Percentiles rank a stretch among this genome's conserved stretches.
Evolutionary conservation across 2,888 invertebrate species (phyloP).

Genomic region (Rhorus exstirpatorius): DNA sequence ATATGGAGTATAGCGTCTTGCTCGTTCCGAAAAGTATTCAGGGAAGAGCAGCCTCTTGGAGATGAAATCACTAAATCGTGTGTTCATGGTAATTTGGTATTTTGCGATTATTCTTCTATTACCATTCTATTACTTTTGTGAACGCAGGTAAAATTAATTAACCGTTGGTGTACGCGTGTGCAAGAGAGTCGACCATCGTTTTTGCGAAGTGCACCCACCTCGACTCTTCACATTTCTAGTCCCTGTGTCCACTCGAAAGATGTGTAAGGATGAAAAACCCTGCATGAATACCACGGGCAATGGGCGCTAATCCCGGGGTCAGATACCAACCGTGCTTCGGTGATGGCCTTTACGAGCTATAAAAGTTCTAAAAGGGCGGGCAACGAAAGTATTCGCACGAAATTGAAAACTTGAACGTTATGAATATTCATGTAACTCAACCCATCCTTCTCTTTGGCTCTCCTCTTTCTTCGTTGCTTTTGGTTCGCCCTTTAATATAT

Average conservation of each 20-base stretch:
- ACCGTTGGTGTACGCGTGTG: conserved; percentile 60
- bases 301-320: conserved; percentile 66
- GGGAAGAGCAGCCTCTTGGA: too few species aligned
- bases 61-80: too few species aligned
- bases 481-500: conserved; percentile 80
- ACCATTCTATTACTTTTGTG: too few species aligned
- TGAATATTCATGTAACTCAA: conserved; percentile 82
- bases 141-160: conserved; percentile 78
- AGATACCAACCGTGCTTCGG: conserved; percentile 69
- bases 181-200: conserved; percentile 33
- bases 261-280: conserved; percentile 17
- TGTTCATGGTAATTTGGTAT: too few species aligned
- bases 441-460: background rate
- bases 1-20: too few species aligned
- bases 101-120: background rate
- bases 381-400: conserved; percentile 83
- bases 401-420: conserved; percentile 84
- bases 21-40: too few species aligned
- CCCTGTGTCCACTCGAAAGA: conserved; percentile 27
- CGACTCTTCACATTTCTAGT: conserved; percentile 29
- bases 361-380: conserved; percentile 81
- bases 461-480: conserved; percentile 56
- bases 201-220: conserved; percentile 20
- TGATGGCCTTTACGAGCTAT: conserved; percentile 81
- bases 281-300: conserved; percentile 45